Conservation (phyloP, 2,113 vertebrate genomes). For the Gymnorhina tibicen region DNA sequence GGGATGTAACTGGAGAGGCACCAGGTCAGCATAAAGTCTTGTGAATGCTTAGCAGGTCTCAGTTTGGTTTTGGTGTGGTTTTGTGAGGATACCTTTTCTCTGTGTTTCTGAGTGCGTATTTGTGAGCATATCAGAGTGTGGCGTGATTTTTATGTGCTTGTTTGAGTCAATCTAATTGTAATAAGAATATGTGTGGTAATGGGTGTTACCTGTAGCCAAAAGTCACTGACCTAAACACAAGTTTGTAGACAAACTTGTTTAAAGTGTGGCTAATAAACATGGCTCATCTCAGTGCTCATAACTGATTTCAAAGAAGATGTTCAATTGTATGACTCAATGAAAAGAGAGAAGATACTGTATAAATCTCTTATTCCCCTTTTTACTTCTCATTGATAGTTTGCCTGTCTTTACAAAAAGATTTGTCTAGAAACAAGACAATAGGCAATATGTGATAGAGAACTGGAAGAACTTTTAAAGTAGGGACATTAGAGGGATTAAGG, state of each 20-base stretch:
- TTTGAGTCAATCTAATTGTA: background rate
- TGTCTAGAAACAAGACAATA: background rate
- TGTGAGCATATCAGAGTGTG: background rate
- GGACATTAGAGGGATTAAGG: background rate
- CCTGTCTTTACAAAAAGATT: background rate
- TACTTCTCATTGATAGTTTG: background rate
- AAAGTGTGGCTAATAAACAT: background rate
- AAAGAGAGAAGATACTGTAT: background rate
- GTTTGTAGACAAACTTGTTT: background rate
- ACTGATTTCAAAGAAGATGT: background rate
- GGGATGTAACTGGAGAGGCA: background rate
- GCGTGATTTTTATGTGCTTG: background rate
- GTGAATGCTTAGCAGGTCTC: background rate
- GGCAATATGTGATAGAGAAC: background rate
- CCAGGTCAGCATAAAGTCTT: background rate
- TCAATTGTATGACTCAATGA: background rate
- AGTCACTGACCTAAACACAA: background rate
- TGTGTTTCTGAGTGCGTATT: background rate
- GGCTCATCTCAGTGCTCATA: background rate
- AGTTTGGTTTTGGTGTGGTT: conserved; percentile 11
- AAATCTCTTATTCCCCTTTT: background rate
- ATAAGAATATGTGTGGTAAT: background rate
- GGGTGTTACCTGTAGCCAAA: background rate
- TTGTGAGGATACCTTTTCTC: background rate
- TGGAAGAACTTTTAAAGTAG: background rate